Evolutionary conservation across 2,797 vertebrate species (phyloP).

Genomic region (Trematomus bernacchii): DNA sequence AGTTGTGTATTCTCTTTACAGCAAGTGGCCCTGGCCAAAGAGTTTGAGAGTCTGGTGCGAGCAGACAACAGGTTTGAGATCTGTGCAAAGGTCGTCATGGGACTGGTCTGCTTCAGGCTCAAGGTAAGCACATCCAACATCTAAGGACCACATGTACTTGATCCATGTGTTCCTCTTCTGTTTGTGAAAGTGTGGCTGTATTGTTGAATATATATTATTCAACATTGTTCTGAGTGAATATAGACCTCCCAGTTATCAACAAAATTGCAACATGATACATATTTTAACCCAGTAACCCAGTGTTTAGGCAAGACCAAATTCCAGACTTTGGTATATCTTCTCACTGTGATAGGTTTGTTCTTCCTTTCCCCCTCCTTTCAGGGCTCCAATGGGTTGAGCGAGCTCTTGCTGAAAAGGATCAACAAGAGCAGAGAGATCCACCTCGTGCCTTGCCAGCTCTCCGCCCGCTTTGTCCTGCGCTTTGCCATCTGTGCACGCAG

Average conservation of each 20-base stretch:
- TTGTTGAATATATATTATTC: not conserved
- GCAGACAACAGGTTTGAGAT: constrained; percentile 94
- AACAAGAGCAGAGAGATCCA: constrained; percentile 90
- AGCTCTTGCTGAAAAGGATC: constrained; percentile 91
- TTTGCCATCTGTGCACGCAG: constrained; percentile 90
- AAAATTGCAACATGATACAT: not conserved
- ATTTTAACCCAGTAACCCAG: not conserved
- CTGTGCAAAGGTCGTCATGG: constrained; percentile 91
- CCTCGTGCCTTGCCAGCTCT: constrained; percentile 92
- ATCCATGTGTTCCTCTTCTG: not conserved
- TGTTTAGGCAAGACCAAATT: not conserved
- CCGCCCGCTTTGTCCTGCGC: constrained; percentile 90
- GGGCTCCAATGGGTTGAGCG: constrained; percentile 91
- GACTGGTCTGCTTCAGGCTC: constrained; percentile 96
- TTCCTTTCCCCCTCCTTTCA: constrained; percentile 60
- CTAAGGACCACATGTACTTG: not conserved
- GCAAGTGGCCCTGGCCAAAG: constrained; percentile 91
- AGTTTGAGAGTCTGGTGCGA: constrained; percentile 90
- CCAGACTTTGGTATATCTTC: not conserved
- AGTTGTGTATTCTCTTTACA: constrained; percentile 63
- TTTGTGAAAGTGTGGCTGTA: not conserved
- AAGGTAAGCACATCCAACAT: constrained; percentile 86
- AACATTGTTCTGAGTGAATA: not conserved
- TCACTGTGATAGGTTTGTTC: not conserved
- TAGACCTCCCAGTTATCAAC: not conserved